These are phyloP conservation scores for Passer montanus DNA, from an alignment of 2,113 vertebrate genomes.

Conservation along the genomic window DNA sequence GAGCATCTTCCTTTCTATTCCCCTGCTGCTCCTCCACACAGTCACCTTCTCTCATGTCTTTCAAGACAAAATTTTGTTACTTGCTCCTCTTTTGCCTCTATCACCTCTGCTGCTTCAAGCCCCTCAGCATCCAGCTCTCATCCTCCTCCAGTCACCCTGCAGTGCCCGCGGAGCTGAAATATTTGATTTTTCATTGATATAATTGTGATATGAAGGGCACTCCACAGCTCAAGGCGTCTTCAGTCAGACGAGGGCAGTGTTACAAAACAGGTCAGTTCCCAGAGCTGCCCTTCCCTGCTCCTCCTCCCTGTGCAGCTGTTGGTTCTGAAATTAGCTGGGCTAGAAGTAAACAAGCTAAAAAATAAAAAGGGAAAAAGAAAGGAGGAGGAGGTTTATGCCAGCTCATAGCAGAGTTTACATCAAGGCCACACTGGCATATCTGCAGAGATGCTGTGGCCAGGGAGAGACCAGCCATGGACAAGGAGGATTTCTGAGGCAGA, in stretches of 20 bases:
- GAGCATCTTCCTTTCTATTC: not conserved
- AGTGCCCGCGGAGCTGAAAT: not conserved
- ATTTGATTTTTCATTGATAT: not conserved
- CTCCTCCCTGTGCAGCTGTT: not conserved
- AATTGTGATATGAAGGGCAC: not conserved
- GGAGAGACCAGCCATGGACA: not conserved
- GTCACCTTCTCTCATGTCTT: not conserved
- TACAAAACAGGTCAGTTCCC: not conserved
- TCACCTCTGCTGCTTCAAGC: not conserved
- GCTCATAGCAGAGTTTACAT: not conserved
- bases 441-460: not conserved
- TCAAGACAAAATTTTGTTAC: not conserved
- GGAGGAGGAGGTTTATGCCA: not conserved
- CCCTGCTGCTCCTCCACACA: not conserved
- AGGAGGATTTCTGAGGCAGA: not conserved
- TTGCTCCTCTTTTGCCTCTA: not conserved
- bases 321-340: not conserved
- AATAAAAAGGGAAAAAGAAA: not conserved
- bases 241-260: slow-evolving; percentile 46
- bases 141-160: not conserved
- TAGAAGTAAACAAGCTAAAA: not conserved
- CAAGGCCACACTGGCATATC: not conserved
- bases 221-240: not conserved
- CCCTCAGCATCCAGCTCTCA: not conserved
- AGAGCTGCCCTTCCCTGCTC: not conserved